Base-by-base conservation (phyloP, 2,113 vertebrate genomes). In the Psophia crepitans region DNA sequence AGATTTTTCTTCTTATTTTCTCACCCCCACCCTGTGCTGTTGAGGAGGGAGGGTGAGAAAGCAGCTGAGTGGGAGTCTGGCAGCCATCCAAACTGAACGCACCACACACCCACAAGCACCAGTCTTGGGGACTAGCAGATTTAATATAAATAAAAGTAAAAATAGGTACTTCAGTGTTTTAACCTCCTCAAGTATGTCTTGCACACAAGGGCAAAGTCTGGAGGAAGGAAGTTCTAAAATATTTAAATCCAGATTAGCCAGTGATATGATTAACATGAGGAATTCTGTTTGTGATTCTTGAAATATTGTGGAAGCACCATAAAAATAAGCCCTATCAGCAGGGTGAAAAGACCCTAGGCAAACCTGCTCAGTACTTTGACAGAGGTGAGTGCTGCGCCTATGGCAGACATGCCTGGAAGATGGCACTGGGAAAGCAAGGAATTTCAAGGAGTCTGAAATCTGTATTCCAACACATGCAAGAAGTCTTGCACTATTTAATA, bases 11-110 rank as follows among this genome's bases (percentile, higher is more conserved):
- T 41, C 32, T 84, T 51, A 18, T 51, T 57, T 76, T 66, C 46
- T 63, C 2, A 26, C 43, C 14, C 5, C 5, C n/a, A n/a, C n/a
- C n/a, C n/a, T 0, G 0, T 48, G 3, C 17, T 82, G 19, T 37
- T 73, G 23, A 63, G 4, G 6, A 35, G 22, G 5, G 3, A 11
- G 8, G 24, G 9, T 54, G 56, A 84, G 9, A 87, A 70, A 35
- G 8, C 6, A 49, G 8, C 12, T 78, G n/a, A 8, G 20, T 48
- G 23, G 4, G 32, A 11, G 14, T 46, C 71, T 79, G 19, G 35
- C 37, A 89, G 5, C 15, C 13, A 60, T 74, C 7, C 24, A 33
- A 32, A 8, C 7, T 51, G 17, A 84, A 32, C 12, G 18, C 26
- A 61, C 10, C 16, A 68, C 22, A 49, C 9, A 68, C 4, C 1